These are phyloP conservation scores for Carlito syrichta DNA, from an alignment of 2,113 vertebrate genomes.

Conservation along the genomic window DNA sequence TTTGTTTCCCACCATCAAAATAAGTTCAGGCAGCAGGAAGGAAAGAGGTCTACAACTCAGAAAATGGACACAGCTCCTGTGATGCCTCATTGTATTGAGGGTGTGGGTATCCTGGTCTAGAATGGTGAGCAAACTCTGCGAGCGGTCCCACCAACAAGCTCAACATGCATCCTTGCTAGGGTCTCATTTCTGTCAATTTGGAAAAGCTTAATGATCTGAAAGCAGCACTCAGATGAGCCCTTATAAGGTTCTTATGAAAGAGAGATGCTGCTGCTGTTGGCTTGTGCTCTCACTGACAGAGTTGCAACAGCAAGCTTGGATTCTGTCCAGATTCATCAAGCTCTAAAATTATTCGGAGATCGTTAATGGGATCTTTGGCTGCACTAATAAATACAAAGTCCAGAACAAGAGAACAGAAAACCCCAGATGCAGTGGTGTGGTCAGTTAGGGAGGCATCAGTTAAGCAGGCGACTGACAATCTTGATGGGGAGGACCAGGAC, in stretches of 20 bases:
- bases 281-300: not conserved
- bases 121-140: not conserved
- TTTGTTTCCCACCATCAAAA: not conserved
- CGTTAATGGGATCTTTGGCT: constrained; percentile 31
- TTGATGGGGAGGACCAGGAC: not conserved
- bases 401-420: not conserved
- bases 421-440: not conserved
- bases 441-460: not conserved
- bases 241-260: not conserved
- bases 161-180: not conserved
- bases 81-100: not conserved
- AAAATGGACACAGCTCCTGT: not conserved
- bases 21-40: not conserved
- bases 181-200: not conserved
- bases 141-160: not conserved
- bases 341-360: not conserved
- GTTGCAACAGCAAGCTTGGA: not conserved
- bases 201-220: not conserved
- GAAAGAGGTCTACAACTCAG: not conserved
- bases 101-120: not conserved
- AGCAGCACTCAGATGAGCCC: not conserved
- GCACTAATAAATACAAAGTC: not conserved
- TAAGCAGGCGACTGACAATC: not conserved
- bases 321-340: not conserved
- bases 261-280: not conserved